Evolutionary conservation across 2,113 vertebrate genomes (phyloP), one percentile per base, ranked within the genome.

Genomic region (Seriola dumerili): DNA sequence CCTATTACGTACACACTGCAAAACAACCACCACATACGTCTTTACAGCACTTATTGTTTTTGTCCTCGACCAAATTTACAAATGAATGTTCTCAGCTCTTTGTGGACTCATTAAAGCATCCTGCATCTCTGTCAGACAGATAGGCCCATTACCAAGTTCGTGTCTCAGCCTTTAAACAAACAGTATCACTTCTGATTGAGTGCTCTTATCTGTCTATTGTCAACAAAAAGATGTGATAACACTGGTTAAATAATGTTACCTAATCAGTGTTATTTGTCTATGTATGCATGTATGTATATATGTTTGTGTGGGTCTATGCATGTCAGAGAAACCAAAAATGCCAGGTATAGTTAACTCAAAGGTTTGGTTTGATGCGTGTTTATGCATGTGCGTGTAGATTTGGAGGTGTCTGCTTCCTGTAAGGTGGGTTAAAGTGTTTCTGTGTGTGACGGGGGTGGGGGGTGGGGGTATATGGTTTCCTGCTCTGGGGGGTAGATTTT

Each of bases 401-500:
- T 75, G 3, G 6, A 61, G 44, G 54, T 76, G 61, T 73, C 32
- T 82, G 52, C 62, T 89, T 85, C 67, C 81, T 91, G 73, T 72
- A 3, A 72, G 59, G 38, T 73, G n/a, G 32, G 38, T 23, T 61
- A 19, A 65, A 32, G 48, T 57, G 66, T 36, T 25, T 57, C 7
- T 84, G 62, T 72, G 46, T 76, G 72, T 81, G 64, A 59, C 5
- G 14, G 14, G 17, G 29, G 4, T 21, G 36, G 4, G 52, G 61
- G 12, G 57, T 8, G 32, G n/a, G 36, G 32, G 50, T 42, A 34
- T 90, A 54, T 75, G 19, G 81, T 90, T 92, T 92, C 86, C 85
- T 87, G 84, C 50, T 67, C 32, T 32, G 9, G 61, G 66, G 71
- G 50, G 48, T 6, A 71, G 76, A 67, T n/a, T 81, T 84, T 12